A percentile compares a stretch with the other conserved stretches of the same genome.
Conservation (phyloP, 2,797 vertebrate species). For the Octomys mimax region DNA sequence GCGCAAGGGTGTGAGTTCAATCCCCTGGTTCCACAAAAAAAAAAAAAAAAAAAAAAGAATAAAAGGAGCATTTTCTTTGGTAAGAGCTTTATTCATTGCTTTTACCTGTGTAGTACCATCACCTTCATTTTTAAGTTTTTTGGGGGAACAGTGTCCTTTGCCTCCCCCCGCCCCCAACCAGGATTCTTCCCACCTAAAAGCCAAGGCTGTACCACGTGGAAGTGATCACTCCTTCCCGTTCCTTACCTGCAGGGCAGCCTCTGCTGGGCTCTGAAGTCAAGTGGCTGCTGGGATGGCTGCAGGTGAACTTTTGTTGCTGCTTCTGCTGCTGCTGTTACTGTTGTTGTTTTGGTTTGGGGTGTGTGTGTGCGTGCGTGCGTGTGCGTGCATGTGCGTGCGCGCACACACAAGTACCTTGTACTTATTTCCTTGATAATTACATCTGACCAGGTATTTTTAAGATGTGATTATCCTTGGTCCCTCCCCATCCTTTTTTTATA, state of each 20-base stretch:
- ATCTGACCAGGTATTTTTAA: neutral
- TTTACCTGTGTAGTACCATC: neutral
- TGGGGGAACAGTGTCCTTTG: neutral
- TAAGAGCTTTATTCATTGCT: slow-evolving; percentile 22
- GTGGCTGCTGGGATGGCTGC: neutral
- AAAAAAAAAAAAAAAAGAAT: too few species aligned
- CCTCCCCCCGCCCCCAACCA: neutral
- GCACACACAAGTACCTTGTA: neutral
- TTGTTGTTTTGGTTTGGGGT: neutral
- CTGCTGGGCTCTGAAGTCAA: neutral
- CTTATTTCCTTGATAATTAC: neutral
- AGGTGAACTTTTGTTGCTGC: neutral
- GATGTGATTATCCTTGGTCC: neutral
- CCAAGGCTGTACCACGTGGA: accelerated
- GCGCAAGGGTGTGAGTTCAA: too few species aligned
- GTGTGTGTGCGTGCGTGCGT: too few species aligned
- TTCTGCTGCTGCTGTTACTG: neutral
- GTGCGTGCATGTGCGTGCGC: too few species aligned
- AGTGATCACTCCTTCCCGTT: neutral
- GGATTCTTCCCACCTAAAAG: neutral
- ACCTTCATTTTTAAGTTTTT: neutral
- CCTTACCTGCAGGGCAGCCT: neutral
- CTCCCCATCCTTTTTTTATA: neutral
- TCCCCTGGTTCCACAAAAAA: too few species aligned
- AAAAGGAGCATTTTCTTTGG: neutral